phyloP scores from a whole-genome alignment of 2,797 vertebrate genomes.

The Astyanax mexicanus region DNA sequence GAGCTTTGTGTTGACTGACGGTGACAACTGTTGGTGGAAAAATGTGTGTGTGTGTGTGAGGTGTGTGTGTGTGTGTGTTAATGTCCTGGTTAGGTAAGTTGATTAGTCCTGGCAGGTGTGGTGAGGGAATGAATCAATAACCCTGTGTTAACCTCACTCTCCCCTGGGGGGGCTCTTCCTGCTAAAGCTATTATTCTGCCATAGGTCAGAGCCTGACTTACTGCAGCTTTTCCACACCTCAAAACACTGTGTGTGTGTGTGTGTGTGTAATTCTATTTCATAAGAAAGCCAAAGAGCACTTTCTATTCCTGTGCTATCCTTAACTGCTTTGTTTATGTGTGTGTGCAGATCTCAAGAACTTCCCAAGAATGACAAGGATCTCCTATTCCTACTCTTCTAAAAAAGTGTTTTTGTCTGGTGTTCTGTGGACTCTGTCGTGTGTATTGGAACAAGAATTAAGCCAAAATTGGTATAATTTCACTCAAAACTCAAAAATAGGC shows the following conservation, averaged over 20 bases:
- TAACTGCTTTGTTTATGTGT: not conserved
- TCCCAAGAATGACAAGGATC: not conserved
- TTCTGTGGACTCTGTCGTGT: too few relatives aligned
- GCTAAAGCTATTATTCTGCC: not conserved
- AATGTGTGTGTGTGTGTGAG: not conserved
- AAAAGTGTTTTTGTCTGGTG: too few relatives aligned
- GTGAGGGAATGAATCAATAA: slow-evolving; percentile 2
- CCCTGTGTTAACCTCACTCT: not conserved
- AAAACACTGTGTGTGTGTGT: not conserved
- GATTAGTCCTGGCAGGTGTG: not conserved
- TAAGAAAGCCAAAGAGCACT: not conserved
- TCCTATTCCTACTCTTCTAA: too few relatives aligned
- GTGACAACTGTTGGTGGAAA: too few relatives aligned
- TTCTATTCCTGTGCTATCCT: not conserved
- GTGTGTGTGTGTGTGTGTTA: not conserved
- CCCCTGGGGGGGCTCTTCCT: slow-evolving; percentile 1
- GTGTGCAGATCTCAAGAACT: not conserved
- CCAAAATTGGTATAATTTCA: too few relatives aligned
- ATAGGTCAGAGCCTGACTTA: not conserved
- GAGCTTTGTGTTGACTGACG: too few relatives aligned
- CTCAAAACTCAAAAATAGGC: too few relatives aligned
- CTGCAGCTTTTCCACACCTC: not conserved
- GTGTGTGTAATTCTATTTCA: not conserved
- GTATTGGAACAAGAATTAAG: too few relatives aligned
- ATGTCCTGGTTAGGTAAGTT: not conserved